Evolutionary conservation across 2,888 invertebrate species (phyloP).

Genomic region (Rhyacophila evoluta): DNA sequence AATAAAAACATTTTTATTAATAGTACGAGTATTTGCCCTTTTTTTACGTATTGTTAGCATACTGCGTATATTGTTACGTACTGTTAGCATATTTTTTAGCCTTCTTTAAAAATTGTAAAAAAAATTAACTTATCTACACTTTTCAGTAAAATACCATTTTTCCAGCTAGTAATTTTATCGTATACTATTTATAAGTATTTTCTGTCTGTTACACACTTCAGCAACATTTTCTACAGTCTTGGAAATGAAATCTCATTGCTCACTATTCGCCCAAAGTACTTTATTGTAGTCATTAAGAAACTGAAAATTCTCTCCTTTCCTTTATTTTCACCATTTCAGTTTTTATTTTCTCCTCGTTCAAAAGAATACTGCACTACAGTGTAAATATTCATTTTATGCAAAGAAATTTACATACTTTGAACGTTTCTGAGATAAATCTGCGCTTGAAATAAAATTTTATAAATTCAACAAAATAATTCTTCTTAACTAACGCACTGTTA

Average conservation of each 20-base stretch:
- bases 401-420: neutral
- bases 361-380: neutral
- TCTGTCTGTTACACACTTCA: neutral
- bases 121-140: too few species aligned
- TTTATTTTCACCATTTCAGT: neutral
- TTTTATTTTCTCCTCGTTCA: neutral
- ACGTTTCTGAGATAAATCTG: neutral
- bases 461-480: too few species aligned
- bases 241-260: neutral
- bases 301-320: neutral
- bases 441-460: neutral
- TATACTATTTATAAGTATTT: too few species aligned
- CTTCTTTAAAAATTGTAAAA: too few species aligned
- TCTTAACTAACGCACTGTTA: too few species aligned
- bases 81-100: too few species aligned
- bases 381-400: constrained; percentile 8
- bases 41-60: too few species aligned
- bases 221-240: neutral
- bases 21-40: too few species aligned
- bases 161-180: too few species aligned
- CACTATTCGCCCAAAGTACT: neutral
- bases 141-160: too few species aligned
- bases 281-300: neutral
- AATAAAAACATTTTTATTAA: too few species aligned
- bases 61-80: too few species aligned